phyloP scores from a whole-genome alignment of 2,113 vertebrate species.

The Cryptotis parvus region DNA sequence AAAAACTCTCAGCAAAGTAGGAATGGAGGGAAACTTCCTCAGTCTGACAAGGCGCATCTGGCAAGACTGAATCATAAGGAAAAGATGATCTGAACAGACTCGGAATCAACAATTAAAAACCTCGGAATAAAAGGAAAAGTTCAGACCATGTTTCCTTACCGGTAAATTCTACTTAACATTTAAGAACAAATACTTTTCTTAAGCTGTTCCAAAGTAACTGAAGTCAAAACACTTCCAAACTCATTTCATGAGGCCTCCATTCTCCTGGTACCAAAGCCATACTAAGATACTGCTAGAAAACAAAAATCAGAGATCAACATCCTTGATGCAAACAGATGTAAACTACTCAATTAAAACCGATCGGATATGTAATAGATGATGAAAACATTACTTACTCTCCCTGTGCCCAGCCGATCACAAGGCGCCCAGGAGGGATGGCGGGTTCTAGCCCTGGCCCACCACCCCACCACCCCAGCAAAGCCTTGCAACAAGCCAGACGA shows the following conservation, averaged over 20 bases:
- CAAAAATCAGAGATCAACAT: background rate
- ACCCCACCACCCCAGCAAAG: too few species aligned
- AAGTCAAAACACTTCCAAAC: background rate
- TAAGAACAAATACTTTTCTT: too few species aligned
- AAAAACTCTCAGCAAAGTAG: slow-evolving; percentile 41
- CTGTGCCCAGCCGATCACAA: too few species aligned
- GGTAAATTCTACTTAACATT: too few species aligned
- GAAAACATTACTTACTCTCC: too few species aligned
- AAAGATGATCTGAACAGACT: background rate
- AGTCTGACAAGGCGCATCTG: slow-evolving; percentile 26
- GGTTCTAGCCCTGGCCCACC: too few species aligned
- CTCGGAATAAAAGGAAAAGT: background rate
- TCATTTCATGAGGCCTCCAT: background rate
- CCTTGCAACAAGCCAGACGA: too few species aligned
- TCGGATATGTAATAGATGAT: too few species aligned
- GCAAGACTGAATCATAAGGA: background rate
- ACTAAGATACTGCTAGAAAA: background rate
- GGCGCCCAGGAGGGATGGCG: too few species aligned
- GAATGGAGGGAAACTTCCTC: background rate
- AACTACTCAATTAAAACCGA: too few species aligned
- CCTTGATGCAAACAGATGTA: background rate
- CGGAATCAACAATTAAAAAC: background rate
- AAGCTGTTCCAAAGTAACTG: background rate
- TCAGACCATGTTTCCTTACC: too few species aligned
- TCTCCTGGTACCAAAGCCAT: background rate